Percentiles rank a stretch among this genome's conserved stretches.
phyloP scores from a whole-genome alignment of 1,140 invertebrate species.

The Megalonaias nervosa region DNA sequence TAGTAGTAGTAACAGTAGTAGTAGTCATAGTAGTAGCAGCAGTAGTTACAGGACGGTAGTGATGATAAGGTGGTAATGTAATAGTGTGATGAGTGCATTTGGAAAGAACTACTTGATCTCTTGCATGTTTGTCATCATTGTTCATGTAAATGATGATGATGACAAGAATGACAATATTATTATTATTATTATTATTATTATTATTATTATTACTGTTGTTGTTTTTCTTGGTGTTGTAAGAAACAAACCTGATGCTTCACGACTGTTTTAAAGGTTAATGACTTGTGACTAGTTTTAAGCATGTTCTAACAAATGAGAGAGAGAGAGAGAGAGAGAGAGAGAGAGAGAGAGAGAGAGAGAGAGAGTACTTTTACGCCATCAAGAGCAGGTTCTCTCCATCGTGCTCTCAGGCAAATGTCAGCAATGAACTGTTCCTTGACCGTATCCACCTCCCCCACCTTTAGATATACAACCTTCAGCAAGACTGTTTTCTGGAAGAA shows the following conservation, averaged over 20 bases:
- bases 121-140: not conserved
- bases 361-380: constrained; percentile 36
- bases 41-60: not conserved
- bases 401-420: constrained; percentile 57
- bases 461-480: constrained; percentile 57
- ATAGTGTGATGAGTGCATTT: not conserved
- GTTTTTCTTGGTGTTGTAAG: not conserved
- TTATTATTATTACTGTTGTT: not conserved
- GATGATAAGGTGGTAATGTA: not conserved
- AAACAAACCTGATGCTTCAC: not conserved
- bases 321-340: not conserved
- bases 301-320: not conserved
- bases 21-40: too few relatives aligned
- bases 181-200: too few relatives aligned
- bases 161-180: too few relatives aligned
- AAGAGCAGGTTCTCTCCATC: constrained; percentile 57
- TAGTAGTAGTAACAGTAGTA: not conserved
- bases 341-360: too few relatives aligned
- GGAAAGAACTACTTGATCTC: not conserved
- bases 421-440: constrained; percentile 60
- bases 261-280: not conserved
- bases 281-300: not conserved
- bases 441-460: constrained; percentile 63
- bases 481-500: constrained; percentile 47
- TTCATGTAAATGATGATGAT: too few relatives aligned